phyloP scores from a whole-genome alignment of 2,888 invertebrate species.

The Galerucella pusilla region DNA sequence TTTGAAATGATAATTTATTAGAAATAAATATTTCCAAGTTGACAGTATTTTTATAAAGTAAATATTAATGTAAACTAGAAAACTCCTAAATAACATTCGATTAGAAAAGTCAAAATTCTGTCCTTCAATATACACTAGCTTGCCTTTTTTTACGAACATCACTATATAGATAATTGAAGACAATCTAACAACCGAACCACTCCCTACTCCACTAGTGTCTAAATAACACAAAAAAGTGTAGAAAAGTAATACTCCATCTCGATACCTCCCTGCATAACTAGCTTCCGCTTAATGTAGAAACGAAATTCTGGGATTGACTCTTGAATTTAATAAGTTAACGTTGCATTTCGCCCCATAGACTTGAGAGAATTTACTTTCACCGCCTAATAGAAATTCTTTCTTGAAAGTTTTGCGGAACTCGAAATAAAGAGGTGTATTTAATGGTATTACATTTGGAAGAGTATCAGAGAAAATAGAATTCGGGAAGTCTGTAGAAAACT shows the following conservation, averaged over 20 bases:
- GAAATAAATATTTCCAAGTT: not conserved
- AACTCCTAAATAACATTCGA: not conserved
- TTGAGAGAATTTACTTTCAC: slow-evolving; percentile 25
- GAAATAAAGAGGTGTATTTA: slow-evolving; percentile 29
- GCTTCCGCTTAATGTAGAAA: not conserved
- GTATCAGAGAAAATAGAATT: slow-evolving; percentile 29
- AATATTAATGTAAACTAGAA: not conserved
- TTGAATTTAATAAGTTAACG: slow-evolving; percentile 38
- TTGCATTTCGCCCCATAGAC: slow-evolving; percentile 20
- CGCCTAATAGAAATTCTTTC: slow-evolving; percentile 31
- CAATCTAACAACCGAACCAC: not conserved
- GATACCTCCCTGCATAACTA: not conserved
- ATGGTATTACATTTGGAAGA: slow-evolving; percentile 29
- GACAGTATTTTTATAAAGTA: too few species aligned
- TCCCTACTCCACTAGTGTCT: not conserved
- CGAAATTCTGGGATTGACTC: slow-evolving; percentile 35
- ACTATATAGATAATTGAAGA: not conserved
- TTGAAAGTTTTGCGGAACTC: slow-evolving; percentile 23
- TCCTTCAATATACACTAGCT: not conserved
- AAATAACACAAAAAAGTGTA: not conserved
- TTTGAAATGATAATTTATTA: not conserved
- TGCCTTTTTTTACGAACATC: not conserved
- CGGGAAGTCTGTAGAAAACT: slow-evolving; percentile 27
- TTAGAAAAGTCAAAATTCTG: not conserved
- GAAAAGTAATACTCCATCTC: not conserved